Conservation (phyloP, 1,140 invertebrate genomes). For the Ylistrum balloti region DNA sequence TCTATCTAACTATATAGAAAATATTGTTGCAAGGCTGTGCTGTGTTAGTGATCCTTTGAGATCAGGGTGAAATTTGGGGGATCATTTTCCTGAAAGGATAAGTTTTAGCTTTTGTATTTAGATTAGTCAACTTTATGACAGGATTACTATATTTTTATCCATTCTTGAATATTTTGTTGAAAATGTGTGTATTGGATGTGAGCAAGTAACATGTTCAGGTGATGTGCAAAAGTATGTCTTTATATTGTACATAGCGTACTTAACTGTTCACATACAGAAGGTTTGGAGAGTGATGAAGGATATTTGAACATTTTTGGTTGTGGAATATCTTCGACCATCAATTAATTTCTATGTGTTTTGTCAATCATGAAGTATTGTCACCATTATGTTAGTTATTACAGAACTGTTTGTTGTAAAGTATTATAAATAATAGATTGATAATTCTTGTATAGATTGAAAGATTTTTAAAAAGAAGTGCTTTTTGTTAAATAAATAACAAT, state of each 20-base stretch:
- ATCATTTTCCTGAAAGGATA: constrained; percentile 9
- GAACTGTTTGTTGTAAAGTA: constrained; percentile 17
- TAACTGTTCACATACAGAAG: constrained; percentile 27
- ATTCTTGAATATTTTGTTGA: constrained; percentile 17
- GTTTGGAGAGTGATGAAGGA: neutral
- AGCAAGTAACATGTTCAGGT: neutral
- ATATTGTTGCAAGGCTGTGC: neutral
- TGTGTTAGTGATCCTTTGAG: neutral
- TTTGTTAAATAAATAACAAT: constrained; percentile 36
- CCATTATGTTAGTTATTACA: neutral
- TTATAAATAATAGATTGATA: constrained; percentile 1
- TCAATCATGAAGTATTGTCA: neutral
- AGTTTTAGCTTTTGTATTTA: neutral
- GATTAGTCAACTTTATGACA: constrained; percentile 16
- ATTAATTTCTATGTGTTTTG: neutral
- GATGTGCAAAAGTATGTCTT: neutral
- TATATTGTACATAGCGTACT: constrained; percentile 28
- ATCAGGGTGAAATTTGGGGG: neutral
- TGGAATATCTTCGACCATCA: constrained; percentile 1
- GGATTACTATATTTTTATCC: constrained; percentile 29
- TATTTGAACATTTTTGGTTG: constrained; percentile 22
- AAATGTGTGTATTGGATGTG: neutral
- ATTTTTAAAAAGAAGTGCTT: constrained; percentile 30
- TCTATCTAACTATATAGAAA: neutral
- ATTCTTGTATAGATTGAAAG: constrained; percentile 40